Evolutionary conservation across 2,888 invertebrate species (phyloP), one percentile per base, ranked within the genome.

Genomic region (Polyommatus iphigenia): DNA sequence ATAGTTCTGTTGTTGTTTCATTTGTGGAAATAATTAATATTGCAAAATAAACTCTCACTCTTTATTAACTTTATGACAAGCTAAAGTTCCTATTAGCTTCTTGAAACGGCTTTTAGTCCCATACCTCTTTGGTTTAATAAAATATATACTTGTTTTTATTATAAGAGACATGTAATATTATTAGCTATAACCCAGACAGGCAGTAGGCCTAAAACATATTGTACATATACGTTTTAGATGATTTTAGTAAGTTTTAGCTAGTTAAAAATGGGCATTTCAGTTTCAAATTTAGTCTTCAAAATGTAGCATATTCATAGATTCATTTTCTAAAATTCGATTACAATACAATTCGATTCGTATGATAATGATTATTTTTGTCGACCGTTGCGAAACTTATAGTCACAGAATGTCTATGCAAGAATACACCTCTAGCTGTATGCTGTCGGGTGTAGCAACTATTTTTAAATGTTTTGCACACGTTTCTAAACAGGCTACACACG

Each of bases 401-500:
- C 59, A 13, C 20, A 24, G 13, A 62, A 62, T 62, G 24, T 29
- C 29, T 24, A 20, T 18, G 13, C 10, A 8, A 59, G 20, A 20
- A 59, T 59, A 59, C 57, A n/a, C 59, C 20, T 20, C 8, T n/a
- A 24, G 20, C 20, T 20, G n/a, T 20, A 13, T 67, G 15, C 15
- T 67, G 67, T 4, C 67, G 29, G 15, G 29, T 67, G 67, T 29
- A 67, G 67, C 67, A 59, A 62, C 67, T 67, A 67, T 67, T 67
- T 67, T 67, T 67, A 67, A 67, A 67, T 67, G 29, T 67, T 32
- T 67, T 67, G 67, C 67, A 67, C 67, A 67, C 67, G 67, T 15
- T 15, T 15, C 67, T 32, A 32, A 32, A 67, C 67, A 67, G 67
- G 15, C 29, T 67, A 32, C 67, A 32, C 67, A 67, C 29, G 6